These are phyloP conservation scores for Abrostola tripartita DNA, from an alignment of 2,888 invertebrate genomes.

Conservation along the genomic window DNA sequence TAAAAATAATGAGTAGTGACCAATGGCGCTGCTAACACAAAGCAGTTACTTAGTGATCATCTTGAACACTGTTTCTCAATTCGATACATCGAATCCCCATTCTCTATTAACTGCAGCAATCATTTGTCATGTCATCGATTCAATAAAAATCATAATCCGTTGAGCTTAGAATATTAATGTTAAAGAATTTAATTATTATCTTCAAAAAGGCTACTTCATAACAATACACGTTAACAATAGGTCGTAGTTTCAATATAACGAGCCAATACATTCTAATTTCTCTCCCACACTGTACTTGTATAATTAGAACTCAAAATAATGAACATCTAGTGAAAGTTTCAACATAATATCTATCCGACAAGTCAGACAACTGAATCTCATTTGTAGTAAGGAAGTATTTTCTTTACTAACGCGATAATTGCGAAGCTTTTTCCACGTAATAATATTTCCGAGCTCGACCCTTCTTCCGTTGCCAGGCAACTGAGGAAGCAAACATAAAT, in stretches of 20 bases:
- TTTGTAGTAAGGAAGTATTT: slow-evolving; percentile 6
- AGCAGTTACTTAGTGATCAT: too few relatives aligned
- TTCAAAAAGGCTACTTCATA: slow-evolving; percentile 14
- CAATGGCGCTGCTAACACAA: too few relatives aligned
- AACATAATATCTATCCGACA: too few relatives aligned
- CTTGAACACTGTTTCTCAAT: too few relatives aligned
- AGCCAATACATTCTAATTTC: slow-evolving; percentile 34
- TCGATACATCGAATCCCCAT: too few relatives aligned
- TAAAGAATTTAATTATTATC: slow-evolving; percentile 18
- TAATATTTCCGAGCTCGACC: slow-evolving; percentile 33
- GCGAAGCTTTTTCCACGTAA: slow-evolving; percentile 12
- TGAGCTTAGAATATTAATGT: slow-evolving; percentile 14
- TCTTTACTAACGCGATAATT: not conserved
- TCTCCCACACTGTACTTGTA: slow-evolving; percentile 8
- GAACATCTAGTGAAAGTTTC: slow-evolving; percentile 33
- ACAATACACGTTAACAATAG: slow-evolving; percentile 30
- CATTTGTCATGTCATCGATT: too few relatives aligned
- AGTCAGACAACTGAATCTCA: too few relatives aligned
- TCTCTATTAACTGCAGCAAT: too few relatives aligned
- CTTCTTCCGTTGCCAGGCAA: slow-evolving; percentile 60
- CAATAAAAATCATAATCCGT: too few relatives aligned
- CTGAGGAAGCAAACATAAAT: slow-evolving; percentile 65
- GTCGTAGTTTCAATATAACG: slow-evolving; percentile 8
- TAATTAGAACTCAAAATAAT: slow-evolving; percentile 23
- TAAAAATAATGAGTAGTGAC: too few relatives aligned